Base-by-base conservation (phyloP, 2,888 invertebrate species). In the Diabrotica balteata region DNA sequence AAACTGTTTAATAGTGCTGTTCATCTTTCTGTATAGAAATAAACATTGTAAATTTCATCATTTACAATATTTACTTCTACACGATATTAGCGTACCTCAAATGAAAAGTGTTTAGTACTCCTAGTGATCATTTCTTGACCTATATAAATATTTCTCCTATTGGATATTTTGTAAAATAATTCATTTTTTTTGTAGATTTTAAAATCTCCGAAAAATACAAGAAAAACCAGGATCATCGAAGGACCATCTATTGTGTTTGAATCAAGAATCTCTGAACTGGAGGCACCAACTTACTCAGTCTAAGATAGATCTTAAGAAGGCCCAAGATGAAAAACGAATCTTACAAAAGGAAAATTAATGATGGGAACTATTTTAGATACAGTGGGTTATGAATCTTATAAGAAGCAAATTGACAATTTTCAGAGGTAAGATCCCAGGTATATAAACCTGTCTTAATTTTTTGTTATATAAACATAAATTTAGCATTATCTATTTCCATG, bases 241-340 rank as follows among this genome's bases (percentile, higher is more conserved):
- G 93, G 93, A 0, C 93, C 94, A 0, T 90, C 89, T 73, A 93
- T 94, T 67, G 91, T 94, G 32, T 93, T 92, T 79, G 94, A 94
- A 81, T 94, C 94, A 0, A 88, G 93, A 70, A 94, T 94, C 62
- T 91, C 93, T 4, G 94, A 95, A 78, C 81, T 95, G 66, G 94
- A 95, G 79, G 94, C 94, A 0, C 94, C n/a, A 94, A 77, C 83
- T 94, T 54, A 90, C 92, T 7, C 94, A 94, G 80, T 84, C 91
- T 0, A 91, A 88, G 79, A 91, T 94, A 63, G 93, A 93, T 76
- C 82, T 94, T 46, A 90, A 90, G 78, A 92, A 93, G 79, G 83
- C 91, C 0, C 90, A 90, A 76, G 91, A 88, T 63, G 90, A 91
- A 70, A n/a, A 89, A 89, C 74, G 88, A 89, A 46, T 80, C 84